Percentiles rank a stretch among this genome's conserved stretches.
phyloP scores from a whole-genome alignment of 35 echinoderm and acorn worm species.

The Lytechinus variegatus region DNA sequence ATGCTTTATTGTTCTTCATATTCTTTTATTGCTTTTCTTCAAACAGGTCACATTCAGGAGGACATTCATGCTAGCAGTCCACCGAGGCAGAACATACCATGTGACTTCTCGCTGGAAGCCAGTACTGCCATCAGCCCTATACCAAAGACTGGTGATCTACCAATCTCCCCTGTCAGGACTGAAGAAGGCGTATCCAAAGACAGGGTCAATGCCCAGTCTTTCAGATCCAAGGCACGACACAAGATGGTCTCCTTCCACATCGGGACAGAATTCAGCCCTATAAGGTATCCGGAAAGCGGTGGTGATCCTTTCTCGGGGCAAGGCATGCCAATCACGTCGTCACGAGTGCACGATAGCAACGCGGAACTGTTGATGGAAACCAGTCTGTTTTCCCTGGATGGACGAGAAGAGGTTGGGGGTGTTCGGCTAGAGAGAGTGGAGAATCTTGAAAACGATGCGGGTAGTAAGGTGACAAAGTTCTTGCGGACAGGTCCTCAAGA shows the following conservation, averaged over 20 bases:
- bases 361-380: conserved; percentile 35
- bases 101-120: conserved; percentile 34
- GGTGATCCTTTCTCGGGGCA: not conserved
- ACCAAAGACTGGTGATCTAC: conserved; percentile 35
- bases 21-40: not conserved
- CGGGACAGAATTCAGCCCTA: conserved; percentile 40
- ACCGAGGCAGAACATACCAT: not conserved
- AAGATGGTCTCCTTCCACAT: conserved; percentile 48
- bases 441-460: not conserved
- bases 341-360: conserved; percentile 38
- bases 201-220: not conserved
- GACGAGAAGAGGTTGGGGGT: no score
- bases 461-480: not conserved
- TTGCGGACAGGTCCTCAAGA: not conserved
- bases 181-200: not conserved
- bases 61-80: conserved; percentile 23
- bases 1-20: no score
- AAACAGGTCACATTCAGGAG: not conserved
- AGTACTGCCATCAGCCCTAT: conserved; percentile 21
- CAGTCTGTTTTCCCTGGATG: conserved; percentile 15
- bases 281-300: not conserved
- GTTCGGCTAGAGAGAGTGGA: not conserved
- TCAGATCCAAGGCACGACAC: not conserved
- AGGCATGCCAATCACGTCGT: conserved; percentile 37
- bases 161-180: not conserved